Evolutionary conservation across 2,888 invertebrate species (phyloP).

Genomic region (Azorinus chamasolen): DNA sequence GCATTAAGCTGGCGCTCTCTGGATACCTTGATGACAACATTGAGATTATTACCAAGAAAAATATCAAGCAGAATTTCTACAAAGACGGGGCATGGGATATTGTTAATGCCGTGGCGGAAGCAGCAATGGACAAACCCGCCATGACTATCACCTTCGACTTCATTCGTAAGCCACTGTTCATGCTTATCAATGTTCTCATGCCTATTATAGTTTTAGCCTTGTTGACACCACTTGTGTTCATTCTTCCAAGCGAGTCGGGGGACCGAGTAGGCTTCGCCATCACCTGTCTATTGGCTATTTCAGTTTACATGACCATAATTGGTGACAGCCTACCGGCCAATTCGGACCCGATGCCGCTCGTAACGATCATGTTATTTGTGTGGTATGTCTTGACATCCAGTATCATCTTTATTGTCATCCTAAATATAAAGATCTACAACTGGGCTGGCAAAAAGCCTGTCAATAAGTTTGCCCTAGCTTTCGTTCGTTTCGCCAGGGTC

Average conservation of each 20-base stretch:
- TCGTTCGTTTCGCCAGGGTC: too few relatives aligned
- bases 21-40: too few relatives aligned
- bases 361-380: slow-evolving; percentile 22
- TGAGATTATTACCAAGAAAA: too few relatives aligned
- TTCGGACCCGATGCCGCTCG: slow-evolving; percentile 33
- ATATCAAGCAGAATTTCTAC: too few relatives aligned
- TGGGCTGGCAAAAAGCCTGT: too few relatives aligned
- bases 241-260: slow-evolving; percentile 29
- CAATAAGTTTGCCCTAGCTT: too few relatives aligned
- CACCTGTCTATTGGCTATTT: slow-evolving; percentile 28
- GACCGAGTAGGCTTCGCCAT: slow-evolving; percentile 33
- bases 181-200: slow-evolving; percentile 24
- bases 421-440: slow-evolving; percentile 5
- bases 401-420: slow-evolving; percentile 28
- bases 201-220: slow-evolving; percentile 25
- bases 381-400: slow-evolving; percentile 34
- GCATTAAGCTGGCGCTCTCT: slow-evolving; percentile 7
- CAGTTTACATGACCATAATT: slow-evolving; percentile 38
- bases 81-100: slow-evolving; percentile 21
- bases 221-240: slow-evolving; percentile 23
- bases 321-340: slow-evolving; percentile 27
- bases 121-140: not conserved
- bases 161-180: slow-evolving; percentile 24
- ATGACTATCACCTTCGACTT: slow-evolving; percentile 5
- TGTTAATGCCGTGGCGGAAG: not conserved